Evolutionary conservation across 2,888 invertebrate genomes (phyloP).

Genomic region (Muschampia plurimacula): DNA sequence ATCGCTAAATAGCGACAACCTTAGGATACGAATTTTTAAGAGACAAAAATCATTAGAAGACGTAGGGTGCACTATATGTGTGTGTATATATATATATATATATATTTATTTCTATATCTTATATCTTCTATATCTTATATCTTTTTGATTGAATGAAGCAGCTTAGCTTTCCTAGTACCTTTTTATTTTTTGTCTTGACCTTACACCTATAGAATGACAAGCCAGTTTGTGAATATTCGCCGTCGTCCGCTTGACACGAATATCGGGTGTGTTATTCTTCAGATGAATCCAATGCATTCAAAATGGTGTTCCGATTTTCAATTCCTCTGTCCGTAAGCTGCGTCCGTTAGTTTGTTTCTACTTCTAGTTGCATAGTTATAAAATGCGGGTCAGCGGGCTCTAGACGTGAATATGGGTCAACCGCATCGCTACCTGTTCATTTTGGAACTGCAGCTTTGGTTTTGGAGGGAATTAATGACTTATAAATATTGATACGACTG

Average conservation of each 20-base stretch:
- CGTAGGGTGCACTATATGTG: too few species aligned
- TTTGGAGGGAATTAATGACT: background rate
- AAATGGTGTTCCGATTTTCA: background rate
- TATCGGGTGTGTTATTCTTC: background rate
- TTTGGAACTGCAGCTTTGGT: constrained; percentile 20
- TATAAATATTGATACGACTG: constrained; percentile 11
- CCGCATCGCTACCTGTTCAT: constrained; percentile 40
- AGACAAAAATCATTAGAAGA: too few species aligned
- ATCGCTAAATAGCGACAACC: too few species aligned
- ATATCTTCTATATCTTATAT: too few species aligned
- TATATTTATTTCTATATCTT: too few species aligned
- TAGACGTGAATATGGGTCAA: constrained; percentile 41
- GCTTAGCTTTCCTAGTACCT: too few species aligned
- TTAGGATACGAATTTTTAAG: too few species aligned
- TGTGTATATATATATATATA: too few species aligned
- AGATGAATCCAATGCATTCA: background rate
- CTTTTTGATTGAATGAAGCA: too few species aligned
- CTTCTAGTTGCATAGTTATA: constrained; percentile 11
- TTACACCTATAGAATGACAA: too few species aligned
- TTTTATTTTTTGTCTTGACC: too few species aligned
- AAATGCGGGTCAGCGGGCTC: constrained; percentile 42
- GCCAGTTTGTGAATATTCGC: background rate
- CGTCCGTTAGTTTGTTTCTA: constrained; percentile 2
- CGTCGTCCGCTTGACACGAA: background rate
- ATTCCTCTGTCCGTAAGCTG: background rate